Conservation (phyloP, 2,113 vertebrate genomes). For the Odocoileus hemionus region DNA sequence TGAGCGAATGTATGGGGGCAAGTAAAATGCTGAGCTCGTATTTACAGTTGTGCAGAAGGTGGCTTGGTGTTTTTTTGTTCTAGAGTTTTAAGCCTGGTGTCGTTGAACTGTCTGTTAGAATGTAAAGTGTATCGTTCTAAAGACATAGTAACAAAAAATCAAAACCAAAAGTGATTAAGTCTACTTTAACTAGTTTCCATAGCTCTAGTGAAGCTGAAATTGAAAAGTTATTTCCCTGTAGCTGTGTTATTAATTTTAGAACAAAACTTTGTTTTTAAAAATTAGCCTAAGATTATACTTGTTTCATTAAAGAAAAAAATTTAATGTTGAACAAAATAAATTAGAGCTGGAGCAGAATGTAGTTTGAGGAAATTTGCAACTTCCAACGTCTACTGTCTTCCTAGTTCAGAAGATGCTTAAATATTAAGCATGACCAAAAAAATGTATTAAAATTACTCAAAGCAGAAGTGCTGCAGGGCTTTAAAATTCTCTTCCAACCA, state of each 20-base stretch:
- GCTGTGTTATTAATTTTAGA: constrained; percentile 52
- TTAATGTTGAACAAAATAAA: constrained; percentile 44
- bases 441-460: constrained; percentile 55
- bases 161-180: constrained; percentile 49
- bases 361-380: constrained; percentile 48
- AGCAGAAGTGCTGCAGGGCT: constrained; percentile 41
- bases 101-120: constrained; percentile 46
- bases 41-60: constrained; percentile 27
- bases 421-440: constrained; percentile 52
- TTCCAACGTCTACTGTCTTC: constrained; percentile 50
- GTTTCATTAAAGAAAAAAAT: constrained; percentile 31
- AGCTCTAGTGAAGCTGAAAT: constrained; percentile 54
- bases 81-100: constrained; percentile 39
- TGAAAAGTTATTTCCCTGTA: constrained; percentile 55
- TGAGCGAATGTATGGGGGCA: constrained; percentile 96
- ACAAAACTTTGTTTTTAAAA: constrained; percentile 56
- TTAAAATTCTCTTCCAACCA: constrained; percentile 46
- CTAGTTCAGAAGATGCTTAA: constrained; percentile 52
- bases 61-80: constrained; percentile 36
- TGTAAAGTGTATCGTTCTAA: constrained; percentile 45
- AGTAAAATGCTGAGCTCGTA: constrained; percentile 75
- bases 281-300: constrained; percentile 20
- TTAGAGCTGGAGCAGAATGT: constrained; percentile 50
- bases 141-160: constrained; percentile 1
- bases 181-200: constrained; percentile 53